Evolutionary conservation across 2,888 invertebrate species (phyloP).

Genomic region (Drosophila subquinaria): DNA sequence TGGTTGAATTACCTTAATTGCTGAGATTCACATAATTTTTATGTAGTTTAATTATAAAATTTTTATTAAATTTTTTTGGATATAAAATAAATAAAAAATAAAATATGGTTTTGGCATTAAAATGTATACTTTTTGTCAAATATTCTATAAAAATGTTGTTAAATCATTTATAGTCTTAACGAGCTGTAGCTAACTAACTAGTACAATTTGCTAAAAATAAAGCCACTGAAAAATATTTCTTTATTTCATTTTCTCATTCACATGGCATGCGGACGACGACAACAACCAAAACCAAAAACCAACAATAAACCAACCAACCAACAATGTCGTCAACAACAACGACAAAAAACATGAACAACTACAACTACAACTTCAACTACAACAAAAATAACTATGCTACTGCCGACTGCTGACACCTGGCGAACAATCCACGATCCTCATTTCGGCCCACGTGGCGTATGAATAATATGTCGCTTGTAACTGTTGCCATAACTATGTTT

Average conservation of each 20-base stretch:
- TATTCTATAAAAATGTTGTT: background rate
- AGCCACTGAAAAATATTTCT: constrained; percentile 42
- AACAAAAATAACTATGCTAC: constrained; percentile 19
- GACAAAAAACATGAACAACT: constrained; percentile 29
- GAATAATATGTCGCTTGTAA: constrained; percentile 70
- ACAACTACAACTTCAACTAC: constrained; percentile 28
- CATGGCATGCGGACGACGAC: constrained; percentile 28
- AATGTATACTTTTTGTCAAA: background rate
- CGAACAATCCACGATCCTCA: constrained; percentile 52
- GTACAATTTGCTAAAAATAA: constrained; percentile 33
- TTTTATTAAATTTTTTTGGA: background rate
- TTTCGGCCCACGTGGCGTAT: constrained; percentile 68
- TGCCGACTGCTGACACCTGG: constrained; percentile 59
- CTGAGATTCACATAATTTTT: constrained; percentile 1
- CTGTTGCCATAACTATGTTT: constrained; percentile 54
- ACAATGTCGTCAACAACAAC: constrained; percentile 46
- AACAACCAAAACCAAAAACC: constrained; percentile 34
- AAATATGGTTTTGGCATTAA: no score
- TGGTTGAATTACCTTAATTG: constrained; percentile 38
- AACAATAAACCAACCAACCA: constrained; percentile 37
- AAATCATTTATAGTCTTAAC: constrained; percentile 11
- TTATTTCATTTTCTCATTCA: constrained; percentile 44
- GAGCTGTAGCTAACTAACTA: background rate
- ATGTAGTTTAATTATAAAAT: background rate
- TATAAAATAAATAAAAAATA: no score